Percentiles rank a stretch among this genome's conserved stretches.
Conservation (phyloP, 2,797 vertebrate genomes). For the Diplodus puntazzo region DNA sequence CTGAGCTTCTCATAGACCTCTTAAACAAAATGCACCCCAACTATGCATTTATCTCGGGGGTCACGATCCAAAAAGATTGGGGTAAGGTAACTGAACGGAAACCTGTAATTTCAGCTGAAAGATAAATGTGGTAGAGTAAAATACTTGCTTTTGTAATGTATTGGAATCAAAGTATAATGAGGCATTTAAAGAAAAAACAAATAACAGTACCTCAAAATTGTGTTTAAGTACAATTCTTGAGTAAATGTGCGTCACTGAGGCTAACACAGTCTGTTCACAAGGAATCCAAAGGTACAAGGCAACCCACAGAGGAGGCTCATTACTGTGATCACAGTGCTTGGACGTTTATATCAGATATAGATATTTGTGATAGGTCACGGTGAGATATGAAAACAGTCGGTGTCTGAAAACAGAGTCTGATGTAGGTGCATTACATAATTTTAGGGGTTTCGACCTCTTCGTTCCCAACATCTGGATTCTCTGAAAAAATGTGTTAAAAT, state of each 20-base stretch:
- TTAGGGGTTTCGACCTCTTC: slow-evolving; percentile 10
- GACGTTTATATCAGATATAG: slow-evolving; percentile 48
- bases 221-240: no score
- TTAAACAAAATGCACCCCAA: neutral
- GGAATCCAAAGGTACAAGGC: slow-evolving; percentile 36
- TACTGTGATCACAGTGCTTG: slow-evolving; percentile 51
- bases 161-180: neutral
- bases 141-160: neutral
- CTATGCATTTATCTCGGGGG: neutral
- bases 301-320: slow-evolving; percentile 36
- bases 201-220: neutral
- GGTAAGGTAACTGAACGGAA: neutral
- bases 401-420: slow-evolving; percentile 21
- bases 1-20: neutral
- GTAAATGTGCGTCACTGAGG: neutral
- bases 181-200: neutral
- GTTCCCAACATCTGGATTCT: slow-evolving; percentile 17
- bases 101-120: neutral
- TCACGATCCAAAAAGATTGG: neutral
- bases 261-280: slow-evolving; percentile 23
- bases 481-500: neutral
- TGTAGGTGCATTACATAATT: slow-evolving; percentile 26
- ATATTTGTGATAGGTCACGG: slow-evolving; percentile 25
- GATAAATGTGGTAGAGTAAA: neutral
- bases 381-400: slow-evolving; percentile 19